phyloP scores from a whole-genome alignment of 2,797 vertebrate species.

The Sebastes umbrosus region DNA sequence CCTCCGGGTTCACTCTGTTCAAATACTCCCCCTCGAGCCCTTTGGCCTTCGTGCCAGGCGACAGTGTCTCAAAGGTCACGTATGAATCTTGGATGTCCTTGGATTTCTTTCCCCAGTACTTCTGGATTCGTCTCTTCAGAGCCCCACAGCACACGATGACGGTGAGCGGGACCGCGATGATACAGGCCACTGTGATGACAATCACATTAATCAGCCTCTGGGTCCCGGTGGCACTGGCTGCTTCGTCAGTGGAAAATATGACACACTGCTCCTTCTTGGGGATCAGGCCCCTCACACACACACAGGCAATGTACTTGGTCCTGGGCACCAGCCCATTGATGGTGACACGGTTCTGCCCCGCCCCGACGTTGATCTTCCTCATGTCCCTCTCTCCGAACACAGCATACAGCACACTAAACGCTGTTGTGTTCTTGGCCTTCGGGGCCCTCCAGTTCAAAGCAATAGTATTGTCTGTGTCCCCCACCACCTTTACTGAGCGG shows the following conservation, averaged over 20 bases:
- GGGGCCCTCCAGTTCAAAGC: conserved; percentile 93
- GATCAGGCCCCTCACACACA: conserved; percentile 90
- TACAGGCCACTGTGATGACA: conserved; percentile 93
- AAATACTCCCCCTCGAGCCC: conserved; percentile 87
- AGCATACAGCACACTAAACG: conserved; percentile 92
- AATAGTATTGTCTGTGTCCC: conserved; percentile 93
- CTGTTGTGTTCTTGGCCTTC: conserved; percentile 87
- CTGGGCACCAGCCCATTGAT: conserved; percentile 90
- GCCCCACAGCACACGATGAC: conserved; percentile 94
- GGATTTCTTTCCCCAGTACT: conserved; percentile 84
- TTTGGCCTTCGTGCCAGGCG: conserved; percentile 83
- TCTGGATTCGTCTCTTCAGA: conserved; percentile 90
- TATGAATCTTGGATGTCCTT: conserved; percentile 91
- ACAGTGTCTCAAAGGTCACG: conserved; percentile 91
- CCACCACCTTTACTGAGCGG: conserved; percentile 92
- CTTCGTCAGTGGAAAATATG: conserved; percentile 96
- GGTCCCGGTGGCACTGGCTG: conserved; percentile 90
- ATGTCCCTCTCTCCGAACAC: conserved; percentile 94
- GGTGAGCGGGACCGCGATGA: conserved; percentile 94
- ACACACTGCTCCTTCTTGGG: conserved; percentile 96
- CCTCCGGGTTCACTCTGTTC: conserved; percentile 87
- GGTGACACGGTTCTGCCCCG: conserved; percentile 89
- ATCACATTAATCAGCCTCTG: conserved; percentile 97
- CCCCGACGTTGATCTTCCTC: conserved; percentile 87
- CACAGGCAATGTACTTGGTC: conserved; percentile 95